Evolutionary conservation across 2,888 invertebrate genomes (phyloP), one percentile per base, ranked within the genome.

Genomic region (Ypsolopha sequella): DNA sequence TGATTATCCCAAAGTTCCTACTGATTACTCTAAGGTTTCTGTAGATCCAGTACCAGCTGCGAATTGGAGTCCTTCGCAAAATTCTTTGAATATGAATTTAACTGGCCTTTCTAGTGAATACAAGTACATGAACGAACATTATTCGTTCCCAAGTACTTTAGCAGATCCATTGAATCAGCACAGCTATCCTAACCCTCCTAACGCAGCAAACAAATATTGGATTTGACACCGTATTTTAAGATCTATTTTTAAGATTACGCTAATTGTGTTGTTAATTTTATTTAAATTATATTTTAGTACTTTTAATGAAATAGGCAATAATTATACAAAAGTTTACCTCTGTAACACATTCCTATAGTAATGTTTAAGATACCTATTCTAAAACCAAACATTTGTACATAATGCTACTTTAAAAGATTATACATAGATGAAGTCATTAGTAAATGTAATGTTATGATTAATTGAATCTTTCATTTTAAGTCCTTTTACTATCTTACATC

Each of bases 1-100:
- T 63, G 90, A 90, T 63, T 90, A 90, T 61, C 84, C 89, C 11
- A 90, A 90, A 76, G 72, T 81, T 70, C 80, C 85, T 69, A 72
- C 86, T 56, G 85, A 86, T 63, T 86, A 85, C 61, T 82, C 87
- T 48, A 87, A 87, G 70, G 71, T 86, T 41, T 58, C 86, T 13
- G 65, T 70, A 11, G 90, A 90, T 62, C 88, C 89, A 36, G 73
- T 73, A 11, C 63, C 87, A 43, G 76, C 88, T 56, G 79, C 89
- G 0, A 90, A 88, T 60, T 87, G 87, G 87, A 87, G 81, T 60
- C 81, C 87, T 6, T 80, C 87, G 4, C 84, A 87, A 52, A 81
- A 78, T 58, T 76, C 86, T 10, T 63, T 87, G 41, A 87, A 87
- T 54, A 87, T 87, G 85, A 82, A 82, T 58, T 66, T 87, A 34